Percentiles rank a stretch among this genome's conserved stretches.
Conservation (phyloP, 2,797 vertebrate genomes). For the Hylomyscus alleni region DNA sequence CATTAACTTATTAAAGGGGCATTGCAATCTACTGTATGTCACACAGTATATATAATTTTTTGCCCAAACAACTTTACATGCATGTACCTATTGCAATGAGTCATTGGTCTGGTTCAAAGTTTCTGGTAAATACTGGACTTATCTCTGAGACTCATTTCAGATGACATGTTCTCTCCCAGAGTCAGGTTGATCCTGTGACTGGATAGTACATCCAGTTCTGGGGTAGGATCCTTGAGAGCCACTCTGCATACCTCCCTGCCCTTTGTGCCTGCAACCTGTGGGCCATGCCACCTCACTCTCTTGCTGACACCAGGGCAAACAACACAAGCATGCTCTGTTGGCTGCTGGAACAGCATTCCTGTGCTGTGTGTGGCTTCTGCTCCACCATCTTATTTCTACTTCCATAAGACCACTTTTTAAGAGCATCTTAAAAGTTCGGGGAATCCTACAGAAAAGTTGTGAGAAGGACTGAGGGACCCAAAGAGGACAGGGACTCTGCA, state of each 20-base stretch:
- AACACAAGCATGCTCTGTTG: not conserved
- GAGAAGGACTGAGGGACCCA: not conserved
- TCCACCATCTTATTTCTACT: not conserved
- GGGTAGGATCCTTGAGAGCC: not conserved
- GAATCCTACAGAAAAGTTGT: not conserved
- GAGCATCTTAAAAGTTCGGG: not conserved
- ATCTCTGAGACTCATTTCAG: not conserved
- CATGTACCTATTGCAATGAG: not conserved
- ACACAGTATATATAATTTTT: not conserved
- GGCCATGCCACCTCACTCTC: not conserved
- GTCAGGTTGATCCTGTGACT: not conserved
- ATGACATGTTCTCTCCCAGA: not conserved
- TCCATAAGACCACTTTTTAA: not conserved
- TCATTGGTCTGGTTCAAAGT: not conserved
- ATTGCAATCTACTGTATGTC: not conserved
- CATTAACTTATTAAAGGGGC: not conserved
- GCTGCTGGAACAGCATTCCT: not conserved
- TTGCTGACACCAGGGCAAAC: not conserved
- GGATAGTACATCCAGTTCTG: not conserved
- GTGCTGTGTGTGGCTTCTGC: not conserved
- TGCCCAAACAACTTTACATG: not conserved
- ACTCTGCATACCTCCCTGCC: not conserved
- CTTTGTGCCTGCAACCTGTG: not conserved
- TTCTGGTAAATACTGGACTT: not conserved
- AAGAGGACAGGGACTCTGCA: not conserved